Evolutionary conservation across 1,140 invertebrate genomes (phyloP).

Genomic region (Hypsibius dujardini): DNA sequence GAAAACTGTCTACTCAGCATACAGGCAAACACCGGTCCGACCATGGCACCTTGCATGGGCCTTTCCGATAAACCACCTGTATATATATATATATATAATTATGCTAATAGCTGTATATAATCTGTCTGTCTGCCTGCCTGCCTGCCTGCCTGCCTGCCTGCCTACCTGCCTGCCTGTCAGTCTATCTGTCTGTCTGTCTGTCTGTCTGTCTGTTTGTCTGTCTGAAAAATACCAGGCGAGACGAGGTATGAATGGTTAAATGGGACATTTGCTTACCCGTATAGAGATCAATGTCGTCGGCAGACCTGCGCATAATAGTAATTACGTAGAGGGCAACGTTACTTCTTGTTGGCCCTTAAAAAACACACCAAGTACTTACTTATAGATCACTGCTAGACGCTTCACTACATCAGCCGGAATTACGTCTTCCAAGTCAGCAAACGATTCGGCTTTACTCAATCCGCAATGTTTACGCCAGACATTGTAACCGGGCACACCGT

Average conservation of each 20-base stretch:
- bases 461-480: conserved; percentile 35
- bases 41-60: conserved; percentile 62
- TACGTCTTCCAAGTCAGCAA: conserved; percentile 33
- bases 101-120: background rate
- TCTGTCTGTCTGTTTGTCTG: no score
- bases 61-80: conserved; percentile 57
- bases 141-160: no score
- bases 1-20: conserved; percentile 41
- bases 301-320: background rate
- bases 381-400: conserved; percentile 26
- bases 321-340: background rate
- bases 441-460: conserved; percentile 31
- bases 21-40: conserved; percentile 60
- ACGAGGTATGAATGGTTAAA: background rate
- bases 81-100: background rate
- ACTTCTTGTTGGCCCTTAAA: background rate
- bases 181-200: no score
- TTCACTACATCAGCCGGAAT: conserved; percentile 27
- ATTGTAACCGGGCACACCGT: conserved; percentile 41
- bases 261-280: background rate
- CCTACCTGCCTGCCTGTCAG: no score
- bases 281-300: background rate
- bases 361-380: background rate
- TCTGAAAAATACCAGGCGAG: background rate
- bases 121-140: no score